Evolutionary conservation across 23 tunicate species (phyloP), one percentile per base, ranked within the genome.

Genomic region (Trididemnum nubilum): DNA sequence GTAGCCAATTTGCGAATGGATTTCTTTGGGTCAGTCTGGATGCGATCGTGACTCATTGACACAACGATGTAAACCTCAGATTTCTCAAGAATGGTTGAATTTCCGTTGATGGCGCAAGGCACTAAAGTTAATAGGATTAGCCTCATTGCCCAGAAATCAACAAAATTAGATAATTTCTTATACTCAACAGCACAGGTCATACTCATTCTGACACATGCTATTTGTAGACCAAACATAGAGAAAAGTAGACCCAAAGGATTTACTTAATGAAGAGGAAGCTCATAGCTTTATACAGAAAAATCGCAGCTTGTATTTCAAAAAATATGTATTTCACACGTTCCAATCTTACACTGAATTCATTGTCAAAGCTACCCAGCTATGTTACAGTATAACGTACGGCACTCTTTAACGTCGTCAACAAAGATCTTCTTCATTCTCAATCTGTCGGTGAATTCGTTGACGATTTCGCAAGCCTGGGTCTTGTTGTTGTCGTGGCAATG

Each of bases 341-440:
- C n/a, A n/a, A n/a, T n/a, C n/a, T n/a, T n/a, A n/a, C n/a, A n/a
- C n/a, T n/a, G n/a, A n/a, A n/a, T n/a, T n/a, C n/a, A n/a, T n/a
- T n/a, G n/a, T n/a, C n/a, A n/a, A n/a, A n/a, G n/a, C n/a, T n/a
- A n/a, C n/a, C n/a, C n/a, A n/a, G n/a, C n/a, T n/a, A n/a, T n/a
- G n/a, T n/a, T n/a, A n/a, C n/a, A n/a, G n/a, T n/a, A n/a, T n/a
- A 44, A 67, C 81, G 52, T 77, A 77, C 81, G 9, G 67, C 81
- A 77, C 27, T 52, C 67, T 21, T 52, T 52, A 7, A 52, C 51
- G 7, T 77, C 81, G 5, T 52, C 15, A 19, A 32, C 67, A 21
- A 22, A 9, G 40, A 24, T 51, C 2, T 67, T 36, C 36, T 31
- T 5, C 5, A 37, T 19, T 57, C 67, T 22, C 2, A 29, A n/a